These are phyloP conservation scores for Abramis brama DNA, from an alignment of 2,113 vertebrate genomes.

Conservation along the genomic window DNA sequence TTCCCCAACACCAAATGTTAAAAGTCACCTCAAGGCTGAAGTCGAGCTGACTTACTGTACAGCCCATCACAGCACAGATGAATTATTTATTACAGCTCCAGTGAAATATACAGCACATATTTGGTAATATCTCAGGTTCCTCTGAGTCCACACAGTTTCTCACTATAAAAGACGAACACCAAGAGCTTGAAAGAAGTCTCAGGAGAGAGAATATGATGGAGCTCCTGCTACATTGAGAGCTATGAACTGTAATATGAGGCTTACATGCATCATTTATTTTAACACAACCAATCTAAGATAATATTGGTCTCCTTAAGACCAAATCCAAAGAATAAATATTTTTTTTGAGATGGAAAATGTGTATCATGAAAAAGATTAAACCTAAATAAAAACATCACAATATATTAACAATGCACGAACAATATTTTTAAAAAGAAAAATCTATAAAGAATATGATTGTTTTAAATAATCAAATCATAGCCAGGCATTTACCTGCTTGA, in stretches of 20 bases:
- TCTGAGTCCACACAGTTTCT: constrained; percentile 1
- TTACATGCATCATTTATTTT: background rate
- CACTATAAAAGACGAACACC: background rate
- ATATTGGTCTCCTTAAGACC: background rate
- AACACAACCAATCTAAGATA: background rate
- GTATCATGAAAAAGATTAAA: too few species aligned
- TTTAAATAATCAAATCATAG: background rate
- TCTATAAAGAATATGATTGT: background rate
- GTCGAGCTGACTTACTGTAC: constrained; percentile 1
- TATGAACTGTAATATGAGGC: background rate
- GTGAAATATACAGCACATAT: constrained; percentile 9
- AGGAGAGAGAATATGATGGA: constrained; percentile 6
- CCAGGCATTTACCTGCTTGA: background rate
- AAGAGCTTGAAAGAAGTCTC: background rate
- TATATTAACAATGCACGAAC: background rate
- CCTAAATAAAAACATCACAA: background rate
- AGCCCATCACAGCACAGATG: background rate
- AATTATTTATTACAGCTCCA: constrained; percentile 21
- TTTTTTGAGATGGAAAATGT: too few species aligned
- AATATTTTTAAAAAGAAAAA: background rate
- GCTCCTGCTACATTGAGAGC: background rate
- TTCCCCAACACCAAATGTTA: constrained; percentile 20
- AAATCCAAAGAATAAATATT: background rate
- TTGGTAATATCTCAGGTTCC: constrained; percentile 24
- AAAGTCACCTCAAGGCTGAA: constrained; percentile 25